Percentiles rank a stretch among this genome's conserved stretches.
Conservation (phyloP, 1,140 invertebrate species). For the Lordiphosa clarofinis region DNA sequence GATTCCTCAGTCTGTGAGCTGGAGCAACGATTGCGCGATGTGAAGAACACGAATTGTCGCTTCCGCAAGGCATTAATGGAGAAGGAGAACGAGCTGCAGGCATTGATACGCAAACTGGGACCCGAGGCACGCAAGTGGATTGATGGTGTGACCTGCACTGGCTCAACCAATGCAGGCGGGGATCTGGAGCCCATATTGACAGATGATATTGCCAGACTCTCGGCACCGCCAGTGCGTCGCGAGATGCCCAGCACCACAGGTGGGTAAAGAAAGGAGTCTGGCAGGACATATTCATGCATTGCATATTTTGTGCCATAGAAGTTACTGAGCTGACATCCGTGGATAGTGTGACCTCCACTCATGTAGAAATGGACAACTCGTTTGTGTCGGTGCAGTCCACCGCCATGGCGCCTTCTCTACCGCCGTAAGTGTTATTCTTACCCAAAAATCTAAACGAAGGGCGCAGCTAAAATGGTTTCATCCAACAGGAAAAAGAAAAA, state of each 20-base stretch:
- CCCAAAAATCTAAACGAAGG: too few relatives aligned
- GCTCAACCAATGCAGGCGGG: slow-evolving; percentile 26
- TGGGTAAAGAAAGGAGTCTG: slow-evolving; percentile 17
- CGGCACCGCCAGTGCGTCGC: slow-evolving; percentile 67
- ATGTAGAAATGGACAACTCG: slow-evolving; percentile 76
- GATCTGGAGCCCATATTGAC: slow-evolving; percentile 73
- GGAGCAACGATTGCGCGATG: slow-evolving; percentile 89
- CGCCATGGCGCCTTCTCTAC: slow-evolving; percentile 61
- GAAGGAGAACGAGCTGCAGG: slow-evolving; percentile 89
- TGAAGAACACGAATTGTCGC: slow-evolving; percentile 87
- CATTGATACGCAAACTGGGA: slow-evolving; percentile 72
- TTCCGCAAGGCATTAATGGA: slow-evolving; percentile 89
- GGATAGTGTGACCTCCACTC: slow-evolving; percentile 78
- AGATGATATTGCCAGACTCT: slow-evolving; percentile 62
- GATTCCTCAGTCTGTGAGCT: slow-evolving; percentile 87
- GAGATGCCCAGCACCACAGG: slow-evolving; percentile 79
- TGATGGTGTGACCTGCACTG: slow-evolving; percentile 69
- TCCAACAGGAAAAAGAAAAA: slow-evolving; percentile 65
- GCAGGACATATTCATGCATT: slow-evolving; percentile 48
- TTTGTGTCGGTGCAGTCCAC: slow-evolving; percentile 72
- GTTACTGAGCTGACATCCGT: slow-evolving; percentile 79
- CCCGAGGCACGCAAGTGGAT: slow-evolving; percentile 79
- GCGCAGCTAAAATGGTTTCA: too few relatives aligned
- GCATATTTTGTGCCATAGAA: slow-evolving; percentile 52
- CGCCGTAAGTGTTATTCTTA: slow-evolving; percentile 51